These are phyloP conservation scores for Myripristis jacobus DNA, from an alignment of 2,797 vertebrate genomes.

Conservation along the genomic window DNA sequence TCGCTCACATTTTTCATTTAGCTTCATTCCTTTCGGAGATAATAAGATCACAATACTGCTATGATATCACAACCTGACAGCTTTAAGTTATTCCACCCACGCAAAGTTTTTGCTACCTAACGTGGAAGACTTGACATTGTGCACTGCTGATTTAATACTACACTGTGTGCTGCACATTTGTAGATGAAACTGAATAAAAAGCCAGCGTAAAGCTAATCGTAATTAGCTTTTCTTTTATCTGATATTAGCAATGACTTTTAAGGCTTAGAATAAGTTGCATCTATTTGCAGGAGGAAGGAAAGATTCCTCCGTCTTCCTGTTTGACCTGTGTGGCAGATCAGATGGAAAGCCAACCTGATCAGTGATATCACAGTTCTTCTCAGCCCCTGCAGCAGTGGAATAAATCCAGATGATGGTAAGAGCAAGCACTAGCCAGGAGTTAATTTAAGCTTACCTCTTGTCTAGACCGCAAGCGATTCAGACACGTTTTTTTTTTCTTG, in stretches of 20 bases:
- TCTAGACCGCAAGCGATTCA: too few species aligned
- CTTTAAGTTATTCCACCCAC: conserved; percentile 62
- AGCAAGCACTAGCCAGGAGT: too few species aligned
- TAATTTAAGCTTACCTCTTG: too few species aligned
- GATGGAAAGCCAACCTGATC: background rate
- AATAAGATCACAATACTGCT: conserved; percentile 41
- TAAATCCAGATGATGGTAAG: too few species aligned
- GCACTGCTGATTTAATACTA: conserved; percentile 27
- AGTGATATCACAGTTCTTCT: background rate
- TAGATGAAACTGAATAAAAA: conserved; percentile 33
- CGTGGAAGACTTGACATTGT: conserved; percentile 48
- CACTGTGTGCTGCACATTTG: conserved; percentile 33
- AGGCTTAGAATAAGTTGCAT: conserved; percentile 32
- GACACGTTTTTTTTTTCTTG: too few species aligned
- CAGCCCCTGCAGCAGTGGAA: too few species aligned
- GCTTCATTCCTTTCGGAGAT: conserved; percentile 45
- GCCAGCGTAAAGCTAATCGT: background rate
- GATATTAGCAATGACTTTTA: conserved; percentile 43
- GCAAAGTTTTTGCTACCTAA: background rate
- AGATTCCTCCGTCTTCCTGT: conserved; percentile 14
- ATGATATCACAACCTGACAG: conserved; percentile 53
- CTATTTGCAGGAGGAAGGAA: conserved; percentile 51
- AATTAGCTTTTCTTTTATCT: conserved; percentile 31
- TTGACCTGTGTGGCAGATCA: conserved; percentile 23
- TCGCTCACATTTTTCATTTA: conserved; percentile 37